Percentiles rank a stretch among this genome's conserved stretches.
phyloP scores from a whole-genome alignment of 1,140 invertebrate species.

The Drosophila lacteicornis region DNA sequence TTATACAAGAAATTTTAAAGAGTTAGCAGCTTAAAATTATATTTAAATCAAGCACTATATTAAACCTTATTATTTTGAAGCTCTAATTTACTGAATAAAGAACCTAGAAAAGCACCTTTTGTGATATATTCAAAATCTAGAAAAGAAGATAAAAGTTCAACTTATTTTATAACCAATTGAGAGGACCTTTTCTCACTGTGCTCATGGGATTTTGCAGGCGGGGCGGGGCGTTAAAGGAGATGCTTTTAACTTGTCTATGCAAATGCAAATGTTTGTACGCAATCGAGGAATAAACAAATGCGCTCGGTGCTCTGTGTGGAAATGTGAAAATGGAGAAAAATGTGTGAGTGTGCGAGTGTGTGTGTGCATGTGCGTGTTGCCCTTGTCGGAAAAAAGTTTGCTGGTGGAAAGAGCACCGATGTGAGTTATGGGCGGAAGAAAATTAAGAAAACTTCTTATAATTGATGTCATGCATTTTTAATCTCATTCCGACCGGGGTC shows the following conservation, averaged over 20 bases:
- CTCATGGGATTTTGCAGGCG: neutral
- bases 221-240: constrained; percentile 22
- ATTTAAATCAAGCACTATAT: too few species aligned
- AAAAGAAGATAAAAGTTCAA: too few species aligned
- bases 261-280: constrained; percentile 80
- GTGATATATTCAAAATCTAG: too few species aligned
- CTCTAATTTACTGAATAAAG: too few species aligned
- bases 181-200: constrained; percentile 5
- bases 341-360: neutral
- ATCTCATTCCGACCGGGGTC: constrained; percentile 39
- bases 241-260: constrained; percentile 79
- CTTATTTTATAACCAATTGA: neutral
- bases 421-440: constrained; percentile 71
- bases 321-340: constrained; percentile 19
- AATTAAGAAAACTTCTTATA: constrained; percentile 80
- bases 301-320: constrained; percentile 40
- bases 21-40: too few species aligned
- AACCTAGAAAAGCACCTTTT: too few species aligned
- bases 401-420: constrained; percentile 49
- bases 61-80: too few species aligned
- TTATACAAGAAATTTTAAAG: too few species aligned
- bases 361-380: constrained; percentile 32
- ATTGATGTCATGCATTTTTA: constrained; percentile 80
- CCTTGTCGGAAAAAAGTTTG: constrained; percentile 66
- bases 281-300: constrained; percentile 81